Evolutionary conservation across 2,888 invertebrate genomes (phyloP).

Genomic region (Ommatoiulus sabulosus): DNA sequence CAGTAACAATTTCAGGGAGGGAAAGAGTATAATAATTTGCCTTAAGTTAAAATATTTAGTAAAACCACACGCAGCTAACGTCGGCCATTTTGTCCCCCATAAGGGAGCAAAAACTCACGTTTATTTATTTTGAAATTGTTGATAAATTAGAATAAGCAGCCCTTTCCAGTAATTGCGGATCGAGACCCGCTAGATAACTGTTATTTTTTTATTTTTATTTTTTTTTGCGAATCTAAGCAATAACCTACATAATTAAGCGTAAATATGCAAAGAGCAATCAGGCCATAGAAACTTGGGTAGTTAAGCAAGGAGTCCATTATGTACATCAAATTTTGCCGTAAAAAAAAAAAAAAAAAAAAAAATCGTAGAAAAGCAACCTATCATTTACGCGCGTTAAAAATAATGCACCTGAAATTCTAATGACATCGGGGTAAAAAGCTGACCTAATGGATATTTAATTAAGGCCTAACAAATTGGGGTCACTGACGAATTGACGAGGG

Average conservation of each 20-base stretch:
- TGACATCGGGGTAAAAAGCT: constrained; percentile 8
- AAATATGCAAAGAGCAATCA: constrained; percentile 40
- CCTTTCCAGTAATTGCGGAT: background rate
- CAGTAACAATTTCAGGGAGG: background rate
- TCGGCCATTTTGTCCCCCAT: too few relatives aligned
- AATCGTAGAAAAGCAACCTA: background rate
- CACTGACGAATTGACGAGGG: background rate
- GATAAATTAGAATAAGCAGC: constrained; percentile 3
- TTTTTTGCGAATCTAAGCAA: background rate
- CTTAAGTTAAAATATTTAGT: background rate
- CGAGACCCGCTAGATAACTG: background rate
- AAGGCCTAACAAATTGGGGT: background rate
- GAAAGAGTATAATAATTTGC: background rate
- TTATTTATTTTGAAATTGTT: background rate
- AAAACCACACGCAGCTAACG: background rate
- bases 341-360: background rate
- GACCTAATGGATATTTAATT: constrained; percentile 9
- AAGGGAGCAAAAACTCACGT: background rate
- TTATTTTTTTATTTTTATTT: background rate
- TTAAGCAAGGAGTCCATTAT: constrained; percentile 24
- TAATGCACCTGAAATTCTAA: constrained; percentile 43
- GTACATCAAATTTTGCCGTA: background rate
- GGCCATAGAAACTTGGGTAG: constrained; percentile 11
- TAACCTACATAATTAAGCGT: background rate
- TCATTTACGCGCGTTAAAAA: background rate